Base-by-base conservation (phyloP, 2,113 vertebrate species). In the Sinocyclocheilus rhinocerous region DNA sequence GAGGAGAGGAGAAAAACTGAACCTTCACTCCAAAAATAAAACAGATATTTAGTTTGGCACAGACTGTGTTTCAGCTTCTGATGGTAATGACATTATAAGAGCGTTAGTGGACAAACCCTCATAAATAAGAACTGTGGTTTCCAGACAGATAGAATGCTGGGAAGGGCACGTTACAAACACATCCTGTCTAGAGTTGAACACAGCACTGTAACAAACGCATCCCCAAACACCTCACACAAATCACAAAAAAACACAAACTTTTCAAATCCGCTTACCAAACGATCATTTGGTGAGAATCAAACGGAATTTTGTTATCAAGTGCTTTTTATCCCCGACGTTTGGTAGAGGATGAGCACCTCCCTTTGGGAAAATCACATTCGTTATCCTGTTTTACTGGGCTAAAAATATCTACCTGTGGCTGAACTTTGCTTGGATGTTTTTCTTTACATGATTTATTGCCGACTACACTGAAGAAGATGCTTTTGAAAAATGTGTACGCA, bases 1-100 rank as follows among this genome's bases (percentile, higher is more conserved):
- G 73, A 79, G 82, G 70, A 78, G 65, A 70, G 81, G 84, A 86
- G 89, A 90, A 87, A 83, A 90, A 59, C n/a, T 24, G 55, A 83
- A 76, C 75, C 83, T 84, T 72, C 88, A 50, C 84, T 87, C 88
- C 90, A 93, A 95, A 94, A 95, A 94, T 93, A 93, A 94, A 94
- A 89, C 93, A 93, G 93, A 94, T 94, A 95, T 94, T 95, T 95
- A 90, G 92, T 92, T 95, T 95, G 95, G 95, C 93, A 91, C 90
- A 13, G 20, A 86, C 24, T 86, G 72, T 59, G 88, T 89, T 94
- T 92, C 87, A 91, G 91, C 84, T 80, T 94, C 92, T 93, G 93
- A 94, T 94, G 93, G 94, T 93, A 93, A 94, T 92, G 92, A 94
- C 93, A 93, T 95, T 94, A 94, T 93, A 92, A 94, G 93, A 92